Conservation (phyloP, 2,888 invertebrate genomes). For the Amiota mariae region DNA sequence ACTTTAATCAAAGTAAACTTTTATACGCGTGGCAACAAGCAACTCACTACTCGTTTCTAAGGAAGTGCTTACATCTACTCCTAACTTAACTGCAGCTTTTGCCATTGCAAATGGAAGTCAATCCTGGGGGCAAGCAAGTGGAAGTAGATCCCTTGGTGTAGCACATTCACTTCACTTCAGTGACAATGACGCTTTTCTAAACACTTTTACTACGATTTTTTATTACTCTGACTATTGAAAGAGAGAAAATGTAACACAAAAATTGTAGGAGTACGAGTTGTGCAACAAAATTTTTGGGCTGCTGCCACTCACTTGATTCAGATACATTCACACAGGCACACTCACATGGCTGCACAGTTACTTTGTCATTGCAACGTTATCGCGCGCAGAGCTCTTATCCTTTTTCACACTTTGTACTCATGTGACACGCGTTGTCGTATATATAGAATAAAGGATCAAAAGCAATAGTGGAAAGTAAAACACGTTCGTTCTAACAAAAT, state of each 20-base stretch:
- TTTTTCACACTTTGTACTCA: constrained; percentile 23
- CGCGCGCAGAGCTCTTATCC: background rate
- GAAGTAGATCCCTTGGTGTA: background rate
- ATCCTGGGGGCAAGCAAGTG: no score
- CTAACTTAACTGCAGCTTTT: no score
- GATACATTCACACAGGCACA: constrained; percentile 26
- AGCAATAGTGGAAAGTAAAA: constrained; percentile 9
- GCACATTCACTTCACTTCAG: background rate
- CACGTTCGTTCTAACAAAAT: constrained; percentile 7
- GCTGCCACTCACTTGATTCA: constrained; percentile 48
- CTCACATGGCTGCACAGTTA: background rate
- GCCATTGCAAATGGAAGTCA: no score
- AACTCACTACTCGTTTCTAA: no score
- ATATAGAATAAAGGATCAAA: background rate
- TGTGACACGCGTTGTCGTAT: constrained; percentile 7
- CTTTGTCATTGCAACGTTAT: constrained; percentile 2
- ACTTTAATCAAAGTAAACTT: constrained; percentile 67
- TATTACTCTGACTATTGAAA: constrained; percentile 28
- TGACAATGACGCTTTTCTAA: constrained; percentile 3
- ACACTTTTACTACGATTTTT: constrained; percentile 48
- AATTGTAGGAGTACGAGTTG: background rate
- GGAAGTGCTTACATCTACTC: no score
- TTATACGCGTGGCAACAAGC: constrained; percentile 49
- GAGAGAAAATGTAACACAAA: background rate
- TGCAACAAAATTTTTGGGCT: constrained; percentile 3